Conservation (phyloP, 2,888 invertebrate species). For the Tenthredo scrophulariae region DNA sequence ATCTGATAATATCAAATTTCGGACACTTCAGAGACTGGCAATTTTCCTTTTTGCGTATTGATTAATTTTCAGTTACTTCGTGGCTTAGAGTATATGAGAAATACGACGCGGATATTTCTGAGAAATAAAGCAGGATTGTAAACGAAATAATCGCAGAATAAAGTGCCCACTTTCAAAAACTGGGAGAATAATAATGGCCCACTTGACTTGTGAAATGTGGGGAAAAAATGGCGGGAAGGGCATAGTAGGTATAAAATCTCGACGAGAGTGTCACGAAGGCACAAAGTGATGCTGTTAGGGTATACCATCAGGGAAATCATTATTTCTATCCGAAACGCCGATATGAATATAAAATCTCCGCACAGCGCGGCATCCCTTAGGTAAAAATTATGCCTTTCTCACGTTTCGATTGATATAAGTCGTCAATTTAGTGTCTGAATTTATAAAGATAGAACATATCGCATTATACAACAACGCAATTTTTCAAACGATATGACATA, state of each 20-base stretch:
- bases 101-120: conserved; percentile 5
- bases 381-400: background rate
- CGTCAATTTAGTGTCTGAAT: too few relatives aligned
- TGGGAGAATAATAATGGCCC: conserved; percentile 37
- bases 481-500: too few relatives aligned
- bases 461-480: too few relatives aligned
- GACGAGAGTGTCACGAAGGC: conserved; percentile 18
- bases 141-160: conserved; percentile 19
- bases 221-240: conserved; percentile 11
- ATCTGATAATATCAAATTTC: background rate
- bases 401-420: background rate
- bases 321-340: background rate
- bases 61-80: background rate
- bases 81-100: background rate
- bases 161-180: conserved; percentile 31
- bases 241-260: background rate
- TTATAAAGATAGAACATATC: too few relatives aligned
- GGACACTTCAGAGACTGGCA: too few relatives aligned
- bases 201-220: conserved; percentile 23
- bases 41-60: background rate
- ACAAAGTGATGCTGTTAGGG: background rate
- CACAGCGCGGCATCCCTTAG: background rate
- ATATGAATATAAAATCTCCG: conserved; percentile 1
- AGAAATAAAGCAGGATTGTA: conserved; percentile 15
- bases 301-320: conserved; percentile 1